phyloP scores from a whole-genome alignment of 23 tunicate species.

The Ascidia mentula region DNA sequence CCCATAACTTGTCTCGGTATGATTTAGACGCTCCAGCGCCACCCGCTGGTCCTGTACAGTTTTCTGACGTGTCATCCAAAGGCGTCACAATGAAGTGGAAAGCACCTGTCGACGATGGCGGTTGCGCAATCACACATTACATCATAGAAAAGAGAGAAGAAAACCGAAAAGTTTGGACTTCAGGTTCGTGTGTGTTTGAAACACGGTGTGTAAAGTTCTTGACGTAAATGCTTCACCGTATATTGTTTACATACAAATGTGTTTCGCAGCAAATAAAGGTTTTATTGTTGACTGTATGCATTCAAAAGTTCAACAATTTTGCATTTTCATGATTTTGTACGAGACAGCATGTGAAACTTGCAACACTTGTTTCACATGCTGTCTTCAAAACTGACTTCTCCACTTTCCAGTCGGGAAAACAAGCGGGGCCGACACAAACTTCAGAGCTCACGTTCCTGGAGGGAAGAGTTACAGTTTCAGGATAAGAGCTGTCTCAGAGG shows the following conservation, averaged over 20 bases:
- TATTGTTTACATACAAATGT: too few species aligned
- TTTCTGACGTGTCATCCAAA: constrained; percentile 72
- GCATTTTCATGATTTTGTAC: too few species aligned
- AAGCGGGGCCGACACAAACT: constrained; percentile 33
- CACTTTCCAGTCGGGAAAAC: constrained; percentile 93
- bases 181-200: constrained; percentile 35
- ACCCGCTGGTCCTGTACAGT: constrained; percentile 60
- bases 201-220: not conserved
- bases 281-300: too few species aligned
- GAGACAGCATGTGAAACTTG: too few species aligned
- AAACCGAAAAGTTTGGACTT: constrained; percentile 78
- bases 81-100: constrained; percentile 79
- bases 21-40: constrained; percentile 51
- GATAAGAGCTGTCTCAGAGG: constrained; percentile 76
- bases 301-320: too few species aligned
- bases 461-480: constrained; percentile 86
- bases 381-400: too few species aligned
- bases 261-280: too few species aligned
- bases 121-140: constrained; percentile 68
- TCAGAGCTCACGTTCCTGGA: constrained; percentile 61
- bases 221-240: too few species aligned
- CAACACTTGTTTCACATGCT: too few species aligned
- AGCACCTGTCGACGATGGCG: constrained; percentile 71
- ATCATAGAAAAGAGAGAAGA: constrained; percentile 87
- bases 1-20: not conserved